Evolutionary conservation across 2,797 vertebrate species (phyloP).

Genomic region (Euthynnus affinis): DNA sequence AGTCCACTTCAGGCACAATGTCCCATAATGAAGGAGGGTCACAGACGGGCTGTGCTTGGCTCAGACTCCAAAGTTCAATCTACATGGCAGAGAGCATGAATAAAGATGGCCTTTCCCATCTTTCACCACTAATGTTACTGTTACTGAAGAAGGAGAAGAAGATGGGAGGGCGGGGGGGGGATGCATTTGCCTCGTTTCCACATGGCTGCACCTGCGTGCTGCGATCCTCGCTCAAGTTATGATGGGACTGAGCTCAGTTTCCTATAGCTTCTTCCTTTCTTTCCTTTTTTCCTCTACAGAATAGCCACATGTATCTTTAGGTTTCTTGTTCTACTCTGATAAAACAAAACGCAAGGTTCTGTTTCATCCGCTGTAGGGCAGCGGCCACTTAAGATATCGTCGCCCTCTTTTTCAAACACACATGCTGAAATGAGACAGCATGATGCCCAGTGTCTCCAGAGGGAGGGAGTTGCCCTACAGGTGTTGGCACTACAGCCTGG

Average conservation of each 20-base stretch:
- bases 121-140: slow-evolving; percentile 43
- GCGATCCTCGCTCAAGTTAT: slow-evolving; percentile 45
- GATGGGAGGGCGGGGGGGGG: slow-evolving; percentile 27
- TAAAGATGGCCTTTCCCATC: slow-evolving; percentile 72
- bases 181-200: slow-evolving; percentile 69
- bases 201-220: slow-evolving; percentile 58
- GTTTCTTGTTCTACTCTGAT: slow-evolving; percentile 11
- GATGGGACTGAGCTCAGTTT: slow-evolving; percentile 32
- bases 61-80: slow-evolving; percentile 71
- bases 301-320: slow-evolving; percentile 16
- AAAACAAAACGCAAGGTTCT: slow-evolving; percentile 22
- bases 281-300: slow-evolving; percentile 34
- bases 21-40: slow-evolving; percentile 75
- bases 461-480: slow-evolving; percentile 56
- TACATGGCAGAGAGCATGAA: slow-evolving; percentile 69
- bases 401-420: slow-evolving; percentile 10
- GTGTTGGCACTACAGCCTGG: slow-evolving; percentile 53
- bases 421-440: slow-evolving; percentile 30
- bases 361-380: slow-evolving; percentile 23
- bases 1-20: slow-evolving; percentile 74
- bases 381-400: neutral
- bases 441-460: slow-evolving; percentile 29
- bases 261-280: slow-evolving; percentile 13
- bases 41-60: slow-evolving; percentile 52
- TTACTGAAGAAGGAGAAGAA: slow-evolving; percentile 50